A percentile compares a stretch with the other conserved stretches of the same genome.
Evolutionary conservation across 1,140 invertebrate species (phyloP).

Genomic region (Manduca sexta): DNA sequence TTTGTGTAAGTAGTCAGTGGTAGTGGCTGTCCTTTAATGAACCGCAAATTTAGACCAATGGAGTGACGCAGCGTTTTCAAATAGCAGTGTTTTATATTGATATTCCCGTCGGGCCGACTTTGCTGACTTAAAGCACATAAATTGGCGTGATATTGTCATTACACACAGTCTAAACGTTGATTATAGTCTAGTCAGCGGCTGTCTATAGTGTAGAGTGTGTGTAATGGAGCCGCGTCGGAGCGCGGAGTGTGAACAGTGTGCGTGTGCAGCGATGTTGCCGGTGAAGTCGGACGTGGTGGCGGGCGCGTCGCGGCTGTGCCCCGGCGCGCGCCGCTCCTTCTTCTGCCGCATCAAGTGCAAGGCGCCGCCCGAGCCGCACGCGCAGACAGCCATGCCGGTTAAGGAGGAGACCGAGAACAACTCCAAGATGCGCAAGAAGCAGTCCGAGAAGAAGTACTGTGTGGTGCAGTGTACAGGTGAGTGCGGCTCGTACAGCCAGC

Average conservation of each 20-base stretch:
- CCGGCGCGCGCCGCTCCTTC: slow-evolving; percentile 91
- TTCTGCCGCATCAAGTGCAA: slow-evolving; percentile 95
- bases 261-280: slow-evolving; percentile 86
- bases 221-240: background rate
- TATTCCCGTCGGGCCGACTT: no score
- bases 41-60: no score
- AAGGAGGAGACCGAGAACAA: slow-evolving; percentile 78
- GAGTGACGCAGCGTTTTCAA: no score
- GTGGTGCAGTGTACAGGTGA: slow-evolving; percentile 65
- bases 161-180: no score
- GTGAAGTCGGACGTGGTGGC: slow-evolving; percentile 90
- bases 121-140: no score
- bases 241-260: no score
- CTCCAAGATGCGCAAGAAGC: slow-evolving; percentile 40
- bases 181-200: no score
- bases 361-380: slow-evolving; percentile 4
- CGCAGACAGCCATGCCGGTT: slow-evolving; percentile 51
- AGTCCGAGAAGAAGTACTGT: slow-evolving; percentile 54
- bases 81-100: no score
- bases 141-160: no score
- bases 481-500: no score
- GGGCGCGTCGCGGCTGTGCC: slow-evolving; percentile 83
- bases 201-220: background rate
- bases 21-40: no score
- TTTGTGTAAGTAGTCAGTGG: no score